Percentiles rank a stretch among this genome's conserved stretches.
Evolutionary conservation across 2,113 vertebrate genomes (phyloP).

Genomic region (Rattus norvegicus): GRCr8 NC_086023.1:169172001-169172500

Average conservation of each 20-base stretch:
- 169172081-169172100: background rate
- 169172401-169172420: background rate
- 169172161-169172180: background rate
- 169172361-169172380: background rate
- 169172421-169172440: background rate
- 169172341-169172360: constrained; percentile 23
- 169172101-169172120: background rate
- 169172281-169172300: background rate
- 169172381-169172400: rapidly evolving
- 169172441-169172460: background rate
- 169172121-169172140: background rate
- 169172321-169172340: background rate
- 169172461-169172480: background rate
- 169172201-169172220: background rate
- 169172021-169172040: rapidly evolving
- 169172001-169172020: background rate
- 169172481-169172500: no score
- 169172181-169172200: background rate
- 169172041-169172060: background rate
- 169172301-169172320: background rate
- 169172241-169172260: background rate
- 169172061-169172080: background rate
- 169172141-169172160: background rate
- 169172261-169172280: background rate
- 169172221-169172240: background rate